Base-by-base conservation (phyloP, 2,888 invertebrate species). In the Melipona bicolor region DNA sequence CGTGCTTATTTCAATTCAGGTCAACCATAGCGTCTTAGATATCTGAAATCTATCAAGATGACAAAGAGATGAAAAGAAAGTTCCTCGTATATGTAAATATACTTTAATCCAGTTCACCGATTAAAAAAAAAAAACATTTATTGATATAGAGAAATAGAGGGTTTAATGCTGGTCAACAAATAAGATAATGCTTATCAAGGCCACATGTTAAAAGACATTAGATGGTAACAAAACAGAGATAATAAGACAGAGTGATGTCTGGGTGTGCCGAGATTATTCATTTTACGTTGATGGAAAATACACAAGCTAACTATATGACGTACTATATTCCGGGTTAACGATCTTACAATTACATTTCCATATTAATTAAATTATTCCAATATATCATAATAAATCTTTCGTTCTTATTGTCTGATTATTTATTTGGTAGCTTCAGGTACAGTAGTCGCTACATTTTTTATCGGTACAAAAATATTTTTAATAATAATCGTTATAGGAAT, bases 341-440 rank as follows among this genome's bases (percentile, higher is more conserved):
- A 24, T 19, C 21, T 54, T 64, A 4, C 24, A 1, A 72, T 21
- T n/a, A 52, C 3, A 61, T 43, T 43, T 49, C 56, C 13, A 4
- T 27, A 17, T 52, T 49, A 43, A 75, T 76, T 71, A 17, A n/a
- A 49, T 74, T 27, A 69, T 36, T 68, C 62, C 27, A 5, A 27
- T 3, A 52, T 17, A 17, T 21, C 21, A 50, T 21, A 49, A 13
- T 21, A n/a, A 54, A 54, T 19, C 19, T 15, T n/a, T 19, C 27
- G 32, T 54, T 52, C 4, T 77, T 69, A 54, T 52, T 78, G 74
- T 43, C 62, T 56, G 32, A 69, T 77, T 15, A 54, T 81, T 85
- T 87, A 88, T 88, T 81, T 84, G 78, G 81, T 81, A 80, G 76
- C 69, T 73, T 88, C 87, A 87, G 88, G 88, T 88, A 88, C 88